Percentiles rank a stretch among this genome's conserved stretches.
These are phyloP conservation scores for Syngnathus typhle DNA, from an alignment of 2,113 vertebrate species.

Conservation along the genomic window DNA sequence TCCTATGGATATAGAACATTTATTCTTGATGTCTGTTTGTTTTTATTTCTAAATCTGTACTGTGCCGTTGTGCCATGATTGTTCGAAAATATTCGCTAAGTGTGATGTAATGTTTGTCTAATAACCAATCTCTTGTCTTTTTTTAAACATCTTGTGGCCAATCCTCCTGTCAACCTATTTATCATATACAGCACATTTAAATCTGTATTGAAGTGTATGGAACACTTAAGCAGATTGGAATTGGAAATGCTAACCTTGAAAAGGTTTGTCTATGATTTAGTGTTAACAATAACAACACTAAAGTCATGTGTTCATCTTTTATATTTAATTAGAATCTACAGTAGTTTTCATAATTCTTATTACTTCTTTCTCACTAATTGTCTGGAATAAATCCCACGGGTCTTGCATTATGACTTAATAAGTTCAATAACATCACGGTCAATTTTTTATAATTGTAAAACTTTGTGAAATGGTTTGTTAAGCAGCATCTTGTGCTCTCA, in stretches of 20 bases:
- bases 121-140: conserved; percentile 17
- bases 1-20: not conserved
- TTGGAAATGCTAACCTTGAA: not conserved
- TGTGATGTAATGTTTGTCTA: not conserved
- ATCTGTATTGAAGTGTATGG: not conserved
- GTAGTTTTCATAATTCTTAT: not conserved
- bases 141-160: conserved; percentile 18
- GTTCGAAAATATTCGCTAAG: not conserved
- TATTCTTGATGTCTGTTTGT: conserved; percentile 15
- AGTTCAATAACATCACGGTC: not conserved
- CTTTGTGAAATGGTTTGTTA: not conserved
- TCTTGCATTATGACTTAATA: not conserved
- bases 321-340: not conserved
- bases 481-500: not conserved
- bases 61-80: not conserved
- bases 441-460: not conserved
- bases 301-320: not conserved
- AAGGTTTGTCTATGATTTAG: not conserved
- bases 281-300: too few relatives aligned
- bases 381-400: not conserved
- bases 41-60: not conserved
- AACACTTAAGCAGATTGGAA: not conserved
- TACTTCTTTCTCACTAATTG: not conserved
- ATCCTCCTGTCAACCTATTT: conserved; percentile 36
- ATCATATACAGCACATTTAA: conserved; percentile 12